A percentile compares a stretch with the other conserved stretches of the same genome.
These are phyloP conservation scores for Aselliscus stoliczkanus DNA, from an alignment of 2,797 vertebrate species.

Conservation along the genomic window DNA sequence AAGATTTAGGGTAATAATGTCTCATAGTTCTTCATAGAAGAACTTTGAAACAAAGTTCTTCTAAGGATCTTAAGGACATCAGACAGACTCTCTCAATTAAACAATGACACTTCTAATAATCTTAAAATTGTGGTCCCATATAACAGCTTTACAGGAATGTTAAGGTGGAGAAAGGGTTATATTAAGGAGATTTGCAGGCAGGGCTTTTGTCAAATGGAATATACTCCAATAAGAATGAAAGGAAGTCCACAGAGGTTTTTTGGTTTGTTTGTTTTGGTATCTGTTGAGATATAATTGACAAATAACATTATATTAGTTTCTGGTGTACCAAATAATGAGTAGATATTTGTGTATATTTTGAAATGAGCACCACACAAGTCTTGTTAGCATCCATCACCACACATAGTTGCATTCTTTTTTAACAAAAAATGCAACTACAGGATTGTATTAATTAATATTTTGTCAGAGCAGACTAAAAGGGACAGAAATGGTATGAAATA, in stretches of 20 bases:
- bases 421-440: background rate
- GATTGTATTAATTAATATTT: background rate
- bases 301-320: background rate
- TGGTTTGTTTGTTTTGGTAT: background rate
- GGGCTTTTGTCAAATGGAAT: background rate
- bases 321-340: background rate
- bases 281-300: background rate
- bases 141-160: background rate
- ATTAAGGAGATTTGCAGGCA: background rate
- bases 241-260: background rate
- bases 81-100: background rate
- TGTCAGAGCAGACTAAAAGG: background rate
- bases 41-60: background rate
- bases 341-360: background rate
- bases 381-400: background rate
- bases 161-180: background rate
- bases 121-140: background rate
- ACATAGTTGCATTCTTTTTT: background rate
- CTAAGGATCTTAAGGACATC: background rate
- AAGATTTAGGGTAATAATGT: background rate
- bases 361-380: background rate
- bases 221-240: background rate
- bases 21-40: background rate
- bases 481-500: background rate
- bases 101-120: background rate